Evolutionary conservation across 2,113 vertebrate species (phyloP), one percentile per base, ranked within the genome.

Genomic region (Morone chrysops): DNA sequence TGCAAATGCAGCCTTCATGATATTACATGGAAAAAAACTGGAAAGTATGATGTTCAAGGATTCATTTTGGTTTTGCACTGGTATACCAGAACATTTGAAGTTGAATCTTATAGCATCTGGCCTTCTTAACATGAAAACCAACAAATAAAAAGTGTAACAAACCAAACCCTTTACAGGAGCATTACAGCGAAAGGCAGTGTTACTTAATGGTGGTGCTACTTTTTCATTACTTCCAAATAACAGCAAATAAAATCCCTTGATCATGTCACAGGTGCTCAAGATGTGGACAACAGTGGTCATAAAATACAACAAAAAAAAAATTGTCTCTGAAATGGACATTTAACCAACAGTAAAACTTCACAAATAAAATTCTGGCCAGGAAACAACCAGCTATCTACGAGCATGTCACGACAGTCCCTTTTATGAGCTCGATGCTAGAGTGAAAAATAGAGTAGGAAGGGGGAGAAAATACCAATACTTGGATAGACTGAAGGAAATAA

Each of bases 401-500:
- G 45, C 13, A 13, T 47, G 70, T 83, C 51, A 38, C 74, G 31
- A 71, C 80, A 48, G 36, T 17, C 38, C 63, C 45, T 80, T 86
- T 82, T 74, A 83, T 81, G 65, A 75, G 68, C 70, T 63, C 45
- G 48, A 74, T 31, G 61, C 65, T 7, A 22, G n/a, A 82, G 51
- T 78, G 74, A 91, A 73, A 81, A 91, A 82, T 75, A 68, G 71
- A 76, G 47, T 1, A 41, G 53, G 48, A 85, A 36, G 54, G 51
- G 51, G 48, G 48, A 72, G 41, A 75, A 62, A 70, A 48, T 48
- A 59, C 20, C 78, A 70, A 47, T 40, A 61, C 71, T 48, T 72
- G 73, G 60, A 81, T 25, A 36, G 79, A 87, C 22, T 61, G 78
- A 71, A 81, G 59, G 73, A 87, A 89, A 89, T 81, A 86, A 88